Evolutionary conservation across 2,113 vertebrate genomes (phyloP).

Genomic region (Microtus pennsylvanicus): DNA sequence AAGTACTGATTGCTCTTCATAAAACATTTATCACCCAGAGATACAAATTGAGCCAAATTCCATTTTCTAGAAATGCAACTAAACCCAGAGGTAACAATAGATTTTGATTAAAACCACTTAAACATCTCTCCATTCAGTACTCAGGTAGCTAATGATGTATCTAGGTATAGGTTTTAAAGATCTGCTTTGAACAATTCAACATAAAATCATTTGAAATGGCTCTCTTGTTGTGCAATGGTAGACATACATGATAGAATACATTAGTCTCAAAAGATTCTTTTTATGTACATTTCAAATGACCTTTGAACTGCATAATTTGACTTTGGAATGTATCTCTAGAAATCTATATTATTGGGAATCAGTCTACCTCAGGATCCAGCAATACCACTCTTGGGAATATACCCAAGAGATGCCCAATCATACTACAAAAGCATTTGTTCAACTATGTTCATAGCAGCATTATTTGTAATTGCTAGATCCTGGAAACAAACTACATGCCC

Average conservation of each 20-base stretch:
- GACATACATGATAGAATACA: not conserved
- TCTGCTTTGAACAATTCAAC: not conserved
- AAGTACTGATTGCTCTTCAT: not conserved
- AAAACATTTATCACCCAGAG: slow-evolving; percentile 19
- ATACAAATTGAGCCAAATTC: slow-evolving; percentile 1
- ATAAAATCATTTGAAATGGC: not conserved
- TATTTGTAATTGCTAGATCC: too few species aligned
- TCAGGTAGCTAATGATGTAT: not conserved
- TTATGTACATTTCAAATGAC: slow-evolving; percentile 43
- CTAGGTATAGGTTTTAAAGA: not conserved
- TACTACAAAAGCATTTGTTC: too few species aligned
- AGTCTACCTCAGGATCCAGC: too few species aligned
- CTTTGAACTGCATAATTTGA: not conserved
- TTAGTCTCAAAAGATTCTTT: slow-evolving; percentile 16
- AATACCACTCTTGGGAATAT: too few species aligned
- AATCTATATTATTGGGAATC: not conserved
- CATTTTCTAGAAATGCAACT: not conserved
- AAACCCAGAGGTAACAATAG: not conserved
- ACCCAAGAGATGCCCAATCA: too few species aligned
- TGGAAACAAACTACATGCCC: too few species aligned
- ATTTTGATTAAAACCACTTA: slow-evolving; percentile 3
- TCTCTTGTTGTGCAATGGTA: not conserved
- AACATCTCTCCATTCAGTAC: not conserved
- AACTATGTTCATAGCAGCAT: too few species aligned
- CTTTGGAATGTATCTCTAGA: not conserved